Base-by-base conservation (phyloP, 2,797 vertebrate genomes). In the Apogon hyalosoma region DNA sequence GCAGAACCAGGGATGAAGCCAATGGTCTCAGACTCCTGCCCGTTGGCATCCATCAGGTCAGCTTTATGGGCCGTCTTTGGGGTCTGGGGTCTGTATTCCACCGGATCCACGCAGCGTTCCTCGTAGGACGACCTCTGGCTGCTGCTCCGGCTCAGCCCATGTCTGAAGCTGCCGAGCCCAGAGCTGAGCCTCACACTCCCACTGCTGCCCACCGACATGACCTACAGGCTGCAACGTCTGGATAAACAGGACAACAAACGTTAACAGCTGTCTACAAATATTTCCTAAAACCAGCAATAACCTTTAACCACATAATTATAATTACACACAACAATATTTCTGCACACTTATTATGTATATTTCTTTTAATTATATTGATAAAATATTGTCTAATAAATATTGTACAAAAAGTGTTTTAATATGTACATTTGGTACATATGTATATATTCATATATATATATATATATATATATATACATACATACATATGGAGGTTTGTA, bases 1-100 rank as follows among this genome's bases (percentile, higher is more conserved):
- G 91, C 90, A 0, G 95, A 90, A 1, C 92, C 92, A 0, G 95
- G 91, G 59, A 98, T 93, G 61, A 99, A 98, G 48, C 92, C 94
- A 0, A 95, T 86, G 0, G 88, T 95, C 2, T 94, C 93, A 0
- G 91, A 87, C 52, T 93, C 91, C 1, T 89, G 90, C 0, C 92
- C 92, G 0, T 94, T 94, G 0, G 93, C 87, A 47, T 96, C 94
- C 13, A 87, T 93, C 52, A 84, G 90, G 52, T 91, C 88, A 2
- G 93, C 88, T 77, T 90, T 96, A 74, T 91, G 90, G 16, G 83
- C 55, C 0, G 43, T 60, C 61, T 83, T 88, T 0, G 68, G 45
- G 36, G 10, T 41, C 0, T 60, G 72, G 7, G 57, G 66, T 40
- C 58, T 42, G 3, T 85, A 77, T 11, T 85, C 82, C 14, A 85